Evolutionary conservation across 2,888 invertebrate genomes (phyloP), one percentile per base, ranked within the genome.

Genomic region (Rhagonycha fulva): DNA sequence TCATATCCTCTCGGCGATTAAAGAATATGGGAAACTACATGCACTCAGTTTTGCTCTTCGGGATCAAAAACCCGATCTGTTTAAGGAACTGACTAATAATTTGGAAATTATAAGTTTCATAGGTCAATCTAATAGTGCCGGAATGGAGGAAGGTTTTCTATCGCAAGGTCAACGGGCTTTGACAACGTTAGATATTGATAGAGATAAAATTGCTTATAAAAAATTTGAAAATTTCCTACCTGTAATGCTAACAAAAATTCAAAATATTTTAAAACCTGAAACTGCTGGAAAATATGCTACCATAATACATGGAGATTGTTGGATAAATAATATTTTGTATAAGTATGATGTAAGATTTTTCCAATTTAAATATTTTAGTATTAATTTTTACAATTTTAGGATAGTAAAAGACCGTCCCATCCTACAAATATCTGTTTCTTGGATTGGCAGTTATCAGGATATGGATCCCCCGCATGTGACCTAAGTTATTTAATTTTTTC

Each of bases 401-500:
- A 80, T 68, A 23, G 23, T 3, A 32, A 70, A 26, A 72, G 77
- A 23, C 78, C 80, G 26, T 72, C 69, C 9, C 62, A 32, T 12
- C 84, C 84, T 62, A 82, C 83, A n/a, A 74, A 81, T 4, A 24
- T 83, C 1, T 81, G 82, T 61, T 75, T 84, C 23, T 68, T 84
- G 10, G 84, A 84, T 67, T 84, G 84, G 81, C 84, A 84, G 78
- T 72, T 83, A 24, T 74, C 80, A 9, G 77, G 82, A 9, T 75
- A 78, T 24, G 81, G 80, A 12, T 82, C 84, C 3, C 84, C 84
- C 0, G 84, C 80, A 7, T 73, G 82, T 24, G 87, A 87, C 72
- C 73, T 87, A 68, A 74, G 82, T 4, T 86, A 86, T 70, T 80
- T 85, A 74, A 70, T 87, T 12, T 86, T 84, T 74, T 83, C 83